Percentiles rank a stretch among this genome's conserved stretches.
phyloP scores from a whole-genome alignment of 2,797 vertebrate genomes.

The Fundulus diaphanus region DNA sequence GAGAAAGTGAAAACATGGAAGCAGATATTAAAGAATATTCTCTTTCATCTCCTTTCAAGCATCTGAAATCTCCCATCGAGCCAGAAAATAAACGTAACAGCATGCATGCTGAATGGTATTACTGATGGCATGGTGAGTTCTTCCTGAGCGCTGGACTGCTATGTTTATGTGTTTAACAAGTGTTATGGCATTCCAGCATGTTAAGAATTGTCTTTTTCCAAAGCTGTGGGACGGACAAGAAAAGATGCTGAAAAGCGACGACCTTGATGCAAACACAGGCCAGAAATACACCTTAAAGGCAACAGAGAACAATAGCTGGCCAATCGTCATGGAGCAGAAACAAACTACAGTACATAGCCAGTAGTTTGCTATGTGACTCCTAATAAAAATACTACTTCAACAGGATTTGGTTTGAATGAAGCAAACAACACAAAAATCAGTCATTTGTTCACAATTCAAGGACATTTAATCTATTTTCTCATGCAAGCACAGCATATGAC shows the following conservation, averaged over 20 bases:
- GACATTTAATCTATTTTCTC: background rate
- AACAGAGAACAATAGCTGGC: slow-evolving; percentile 67
- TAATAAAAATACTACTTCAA: slow-evolving; percentile 10
- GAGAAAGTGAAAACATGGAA: slow-evolving; percentile 28
- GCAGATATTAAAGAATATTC: slow-evolving; percentile 16
- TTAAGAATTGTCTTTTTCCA: slow-evolving; percentile 65
- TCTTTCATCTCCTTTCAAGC: slow-evolving; percentile 24
- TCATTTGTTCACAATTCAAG: background rate
- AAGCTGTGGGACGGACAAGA: slow-evolving; percentile 49
- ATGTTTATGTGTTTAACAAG: slow-evolving; percentile 64
- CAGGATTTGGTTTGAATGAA: background rate
- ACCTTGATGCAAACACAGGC: slow-evolving; percentile 56
- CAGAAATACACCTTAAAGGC: slow-evolving; percentile 73
- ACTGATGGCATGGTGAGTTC: slow-evolving; percentile 13
- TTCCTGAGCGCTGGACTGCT: slow-evolving; percentile 39
- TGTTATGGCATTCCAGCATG: slow-evolving; percentile 71
- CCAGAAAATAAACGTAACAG: slow-evolving; percentile 38
- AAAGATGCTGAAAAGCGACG: slow-evolving; percentile 61
- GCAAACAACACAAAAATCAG: background rate
- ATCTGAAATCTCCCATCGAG: slow-evolving; percentile 29
- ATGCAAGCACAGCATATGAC: slow-evolving; percentile 13
- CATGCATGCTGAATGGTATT: slow-evolving; percentile 7
- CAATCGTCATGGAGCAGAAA: slow-evolving; percentile 52
- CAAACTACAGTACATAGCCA: slow-evolving; percentile 45
- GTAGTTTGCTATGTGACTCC: slow-evolving; percentile 2